Conservation (phyloP, 2,797 vertebrate genomes). For the Arrhamphus sclerolepis region DNA sequence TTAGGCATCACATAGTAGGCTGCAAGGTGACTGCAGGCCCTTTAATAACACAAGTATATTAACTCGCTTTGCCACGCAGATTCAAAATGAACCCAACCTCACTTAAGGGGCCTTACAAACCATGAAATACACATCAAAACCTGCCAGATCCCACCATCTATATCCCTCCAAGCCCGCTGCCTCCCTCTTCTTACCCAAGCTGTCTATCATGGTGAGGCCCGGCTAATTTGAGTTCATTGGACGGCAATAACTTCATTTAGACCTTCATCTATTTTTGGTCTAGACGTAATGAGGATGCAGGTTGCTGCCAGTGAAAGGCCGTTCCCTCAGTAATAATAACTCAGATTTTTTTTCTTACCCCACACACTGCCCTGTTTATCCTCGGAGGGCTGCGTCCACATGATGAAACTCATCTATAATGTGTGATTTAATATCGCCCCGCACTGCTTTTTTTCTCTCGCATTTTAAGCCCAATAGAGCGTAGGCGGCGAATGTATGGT, state of each 20-base stretch:
- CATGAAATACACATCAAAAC: slow-evolving; percentile 75
- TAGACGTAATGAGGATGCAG: slow-evolving; percentile 82
- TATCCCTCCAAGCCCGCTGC: slow-evolving; percentile 33
- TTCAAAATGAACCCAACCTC: slow-evolving; percentile 65
- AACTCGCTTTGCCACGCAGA: slow-evolving; percentile 74
- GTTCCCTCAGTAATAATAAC: slow-evolving; percentile 76
- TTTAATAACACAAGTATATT: slow-evolving; percentile 75
- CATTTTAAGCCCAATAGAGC: slow-evolving; percentile 59
- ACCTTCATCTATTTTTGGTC: slow-evolving; percentile 76
- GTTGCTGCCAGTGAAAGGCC: slow-evolving; percentile 71
- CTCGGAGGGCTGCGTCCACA: slow-evolving; percentile 77
- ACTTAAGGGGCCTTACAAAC: slow-evolving; percentile 61
- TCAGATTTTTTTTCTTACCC: slow-evolving; percentile 71
- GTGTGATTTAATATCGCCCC: slow-evolving; percentile 81
- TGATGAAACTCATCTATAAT: slow-evolving; percentile 85
- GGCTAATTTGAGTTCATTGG: slow-evolving; percentile 84
- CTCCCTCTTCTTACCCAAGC: slow-evolving; percentile 34
- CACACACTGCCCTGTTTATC: slow-evolving; percentile 76
- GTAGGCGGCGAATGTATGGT: slow-evolving; percentile 9
- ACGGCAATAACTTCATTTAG: slow-evolving; percentile 86
- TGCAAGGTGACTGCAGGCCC: slow-evolving; percentile 68
- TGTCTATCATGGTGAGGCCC: slow-evolving; percentile 76
- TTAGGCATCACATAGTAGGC: slow-evolving; percentile 42
- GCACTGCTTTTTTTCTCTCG: slow-evolving; percentile 22
- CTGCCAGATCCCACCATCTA: slow-evolving; percentile 66